phyloP scores from a whole-genome alignment of 37 sponge, comb jelly and placozoan genomes.

The Mnemiopsis leidyi region DNA sequence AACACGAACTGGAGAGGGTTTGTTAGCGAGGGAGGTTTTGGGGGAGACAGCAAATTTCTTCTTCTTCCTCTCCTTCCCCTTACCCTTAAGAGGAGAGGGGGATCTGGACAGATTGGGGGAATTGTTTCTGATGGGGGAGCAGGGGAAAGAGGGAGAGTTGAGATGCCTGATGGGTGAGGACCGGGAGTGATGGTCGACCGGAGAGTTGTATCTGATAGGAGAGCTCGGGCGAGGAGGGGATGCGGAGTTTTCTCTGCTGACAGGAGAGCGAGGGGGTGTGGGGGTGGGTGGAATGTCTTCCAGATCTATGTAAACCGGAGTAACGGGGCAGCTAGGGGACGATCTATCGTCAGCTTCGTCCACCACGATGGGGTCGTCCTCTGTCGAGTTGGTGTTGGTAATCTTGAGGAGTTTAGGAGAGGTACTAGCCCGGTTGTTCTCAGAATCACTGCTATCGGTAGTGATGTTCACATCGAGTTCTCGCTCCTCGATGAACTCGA shows the following conservation, averaged over 20 bases:
- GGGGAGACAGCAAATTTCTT: neutral
- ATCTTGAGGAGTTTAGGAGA: neutral
- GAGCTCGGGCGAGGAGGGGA: neutral
- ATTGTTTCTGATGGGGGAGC: neutral
- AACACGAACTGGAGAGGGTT: slow-evolving; percentile 10
- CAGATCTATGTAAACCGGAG: slow-evolving; percentile 60
- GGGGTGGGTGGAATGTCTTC: slow-evolving; percentile 57
- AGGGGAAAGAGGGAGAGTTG: neutral
- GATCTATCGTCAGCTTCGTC: neutral
- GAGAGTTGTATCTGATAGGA: slow-evolving; percentile 24
- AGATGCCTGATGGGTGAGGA: neutral
- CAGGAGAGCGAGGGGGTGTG: slow-evolving; percentile 11
- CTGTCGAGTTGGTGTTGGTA: neutral
- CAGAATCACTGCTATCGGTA: neutral
- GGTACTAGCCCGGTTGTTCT: neutral
- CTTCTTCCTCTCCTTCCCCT: slow-evolving; percentile 59
- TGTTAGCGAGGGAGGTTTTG: neutral
- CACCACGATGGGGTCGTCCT: slow-evolving; percentile 26
- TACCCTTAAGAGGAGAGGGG: neutral
- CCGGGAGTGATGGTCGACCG: neutral
- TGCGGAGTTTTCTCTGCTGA: neutral
- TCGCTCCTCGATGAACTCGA: slow-evolving; percentile 4
- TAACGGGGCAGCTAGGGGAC: neutral
- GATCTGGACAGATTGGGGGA: neutral
- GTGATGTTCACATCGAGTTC: slow-evolving; percentile 50